Evolutionary conservation across 2,888 invertebrate genomes (phyloP).

Genomic region (Pimpla rufipes): DNA sequence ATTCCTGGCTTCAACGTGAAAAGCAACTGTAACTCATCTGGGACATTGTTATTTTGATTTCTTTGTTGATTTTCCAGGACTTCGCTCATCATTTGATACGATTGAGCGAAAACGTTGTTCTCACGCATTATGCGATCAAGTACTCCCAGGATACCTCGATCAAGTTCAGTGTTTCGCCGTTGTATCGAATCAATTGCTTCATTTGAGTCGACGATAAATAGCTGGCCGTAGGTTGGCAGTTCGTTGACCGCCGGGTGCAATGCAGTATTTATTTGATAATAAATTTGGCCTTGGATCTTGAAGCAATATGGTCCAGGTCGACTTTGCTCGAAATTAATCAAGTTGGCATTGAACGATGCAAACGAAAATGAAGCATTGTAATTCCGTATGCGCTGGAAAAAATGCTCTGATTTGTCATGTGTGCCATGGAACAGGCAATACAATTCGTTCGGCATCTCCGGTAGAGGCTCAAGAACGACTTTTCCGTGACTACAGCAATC

Average conservation of each 20-base stretch:
- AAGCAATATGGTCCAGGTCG: no score
- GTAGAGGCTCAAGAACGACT: constrained; percentile 54
- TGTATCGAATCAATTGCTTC: constrained; percentile 36
- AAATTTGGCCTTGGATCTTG: no score
- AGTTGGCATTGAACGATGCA: no score
- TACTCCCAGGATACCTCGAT: constrained; percentile 32
- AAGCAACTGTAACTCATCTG: constrained; percentile 55
- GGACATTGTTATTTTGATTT: constrained; percentile 29
- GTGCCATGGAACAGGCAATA: constrained; percentile 53
- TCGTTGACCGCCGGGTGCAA: no score
- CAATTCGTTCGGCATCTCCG: constrained; percentile 45
- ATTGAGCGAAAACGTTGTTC: constrained; percentile 65
- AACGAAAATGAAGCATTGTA: no score
- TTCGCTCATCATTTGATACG: constrained; percentile 67
- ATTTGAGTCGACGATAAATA: constrained; percentile 56
- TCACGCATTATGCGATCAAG: constrained; percentile 62
- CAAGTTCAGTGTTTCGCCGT: constrained; percentile 40
- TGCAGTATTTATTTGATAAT: no score
- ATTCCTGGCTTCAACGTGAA: constrained; percentile 60
- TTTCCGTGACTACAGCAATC: no score
- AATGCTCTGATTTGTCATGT: constrained; percentile 52
- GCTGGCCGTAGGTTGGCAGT: no score
- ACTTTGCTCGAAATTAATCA: no score
- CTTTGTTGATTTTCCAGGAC: constrained; percentile 46
- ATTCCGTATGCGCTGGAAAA: constrained; percentile 60